Base-by-base conservation (phyloP, 1,140 invertebrate genomes). In the Zaprionus lachaisei region DNA sequence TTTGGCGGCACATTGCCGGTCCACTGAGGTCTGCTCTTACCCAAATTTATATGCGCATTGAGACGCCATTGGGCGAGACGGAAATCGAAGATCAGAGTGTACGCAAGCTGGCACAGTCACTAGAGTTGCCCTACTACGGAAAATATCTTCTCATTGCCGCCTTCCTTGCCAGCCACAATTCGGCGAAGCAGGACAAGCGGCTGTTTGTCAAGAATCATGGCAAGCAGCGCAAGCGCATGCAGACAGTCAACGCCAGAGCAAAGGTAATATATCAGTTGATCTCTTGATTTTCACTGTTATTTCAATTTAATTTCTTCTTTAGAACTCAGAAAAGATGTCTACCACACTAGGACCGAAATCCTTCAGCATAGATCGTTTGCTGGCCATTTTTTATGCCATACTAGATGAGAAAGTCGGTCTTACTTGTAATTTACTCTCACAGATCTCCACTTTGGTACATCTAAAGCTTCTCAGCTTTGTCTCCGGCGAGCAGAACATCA, bases 371-470 rank as follows among this genome's bases (percentile, higher is more conserved):
- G 96, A 98, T 90, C 94, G 98, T 64, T 93, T 99, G 81, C 92
- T 99, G 58, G 97, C 97, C 4, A 98, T 99, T 80, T 99, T 98
- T 93, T 98, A 98, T 93, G 95, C 97, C 1, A 98, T 99, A 80
- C 93, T 97, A 15, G 96, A 97, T 56, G 96, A 97, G 56, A 96
- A 96, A 90, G 96, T 98, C 31, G 95, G 96, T 28, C 94, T 98
- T 15, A 97, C 97, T 72, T 97, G 97, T 72, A 96, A 96, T 93
- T 93, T 98, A 17, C 94, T 97, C 9, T 94, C 95, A 1, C 97
- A 97, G 93, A 95, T 97, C 79, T 95, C 96, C 5, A 96, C 95
- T 12, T 93, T 97, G 76, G 96, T 96, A 7, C 95, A 96, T 81
- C 93, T 97, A 11, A 96, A 96, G 77, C 93, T 97, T 14, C 93